Evolutionary conservation across 2,113 vertebrate genomes (phyloP), one percentile per base, ranked within the genome.

Genomic region (Stercorarius parasiticus): DNA sequence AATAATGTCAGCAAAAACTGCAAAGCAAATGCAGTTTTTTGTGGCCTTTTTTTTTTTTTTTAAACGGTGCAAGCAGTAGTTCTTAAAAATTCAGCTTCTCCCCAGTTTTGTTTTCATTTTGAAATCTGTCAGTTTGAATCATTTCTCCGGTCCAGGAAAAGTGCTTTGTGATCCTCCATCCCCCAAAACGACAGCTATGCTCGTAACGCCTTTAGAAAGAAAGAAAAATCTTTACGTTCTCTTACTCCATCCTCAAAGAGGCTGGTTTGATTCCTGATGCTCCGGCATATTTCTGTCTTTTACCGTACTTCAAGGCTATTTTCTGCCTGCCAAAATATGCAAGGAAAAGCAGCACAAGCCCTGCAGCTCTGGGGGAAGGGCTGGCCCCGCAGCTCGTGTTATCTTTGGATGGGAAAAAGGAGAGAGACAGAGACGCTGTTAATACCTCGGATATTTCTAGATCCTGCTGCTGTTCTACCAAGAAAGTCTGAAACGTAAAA

Each of bases 261-360:
- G 9, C 47, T 23, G 47, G 69, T 94, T 86, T 95, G 78, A 93
- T 70, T 94, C 85, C 71, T 65, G 90, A 95, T 84, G 90, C 86
- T 97, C 92, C 9, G 27, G 94, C 86, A 62, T 76, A 89, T 84
- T 95, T 94, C 73, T 96, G 74, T 81, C 86, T 95, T 56, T 86
- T 84, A 66, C 89, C 52, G 23, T 61, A 85, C 95, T 95, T 96
- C 72, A 86, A 71, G 93, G 87, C 90, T 95, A 77, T 89, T 95
- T 93, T 92, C 91, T 85, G 87, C 95, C 88, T 95, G 96, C 94
- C 95, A 94, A 96, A 97, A 97, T 73, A 96, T 52, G 87, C 90
- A 79, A 67, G 55, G 80, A 94, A 94, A 87, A 96, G 94, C 78
- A 92, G 86, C 49, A 65, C 67, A 78, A 82, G 62, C 94, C 94